Percentiles rank a stretch among this genome's conserved stretches.
phyloP scores from a whole-genome alignment of 2,113 vertebrate genomes.

The Neogale vison region DNA sequence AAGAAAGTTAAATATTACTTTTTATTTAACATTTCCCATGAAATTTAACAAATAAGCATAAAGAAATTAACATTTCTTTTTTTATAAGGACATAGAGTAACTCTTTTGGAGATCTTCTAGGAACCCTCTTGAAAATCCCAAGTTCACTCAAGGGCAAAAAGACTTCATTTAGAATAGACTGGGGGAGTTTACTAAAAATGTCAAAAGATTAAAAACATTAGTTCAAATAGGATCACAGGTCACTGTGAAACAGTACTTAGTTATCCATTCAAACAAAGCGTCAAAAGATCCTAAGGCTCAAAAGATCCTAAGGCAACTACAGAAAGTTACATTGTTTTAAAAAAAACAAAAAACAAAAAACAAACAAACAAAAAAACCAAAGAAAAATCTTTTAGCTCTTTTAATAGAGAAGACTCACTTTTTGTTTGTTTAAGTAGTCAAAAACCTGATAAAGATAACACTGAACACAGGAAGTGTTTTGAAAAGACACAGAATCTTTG shows the following conservation, averaged over 20 bases:
- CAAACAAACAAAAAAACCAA: background rate
- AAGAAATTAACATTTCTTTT: background rate
- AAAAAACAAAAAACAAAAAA: background rate
- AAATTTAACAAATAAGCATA: background rate
- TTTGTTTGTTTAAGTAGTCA: background rate
- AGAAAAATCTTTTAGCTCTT: background rate
- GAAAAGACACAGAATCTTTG: background rate
- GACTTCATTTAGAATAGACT: background rate
- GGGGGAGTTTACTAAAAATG: background rate
- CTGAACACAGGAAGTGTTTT: background rate
- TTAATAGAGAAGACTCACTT: background rate
- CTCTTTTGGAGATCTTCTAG: background rate
- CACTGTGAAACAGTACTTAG: background rate
- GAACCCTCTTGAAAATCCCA: background rate
- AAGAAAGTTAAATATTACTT: background rate
- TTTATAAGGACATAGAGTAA: background rate
- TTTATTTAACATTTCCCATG: background rate
- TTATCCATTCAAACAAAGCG: background rate
- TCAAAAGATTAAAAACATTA: background rate
- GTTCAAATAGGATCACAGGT: background rate
- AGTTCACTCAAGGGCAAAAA: background rate
- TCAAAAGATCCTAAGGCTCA: background rate
- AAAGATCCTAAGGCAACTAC: background rate
- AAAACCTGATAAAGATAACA: background rate
- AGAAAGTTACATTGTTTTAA: background rate